Conservation (phyloP, 2,888 invertebrate genomes). For the Protodeltote pygarga region DNA sequence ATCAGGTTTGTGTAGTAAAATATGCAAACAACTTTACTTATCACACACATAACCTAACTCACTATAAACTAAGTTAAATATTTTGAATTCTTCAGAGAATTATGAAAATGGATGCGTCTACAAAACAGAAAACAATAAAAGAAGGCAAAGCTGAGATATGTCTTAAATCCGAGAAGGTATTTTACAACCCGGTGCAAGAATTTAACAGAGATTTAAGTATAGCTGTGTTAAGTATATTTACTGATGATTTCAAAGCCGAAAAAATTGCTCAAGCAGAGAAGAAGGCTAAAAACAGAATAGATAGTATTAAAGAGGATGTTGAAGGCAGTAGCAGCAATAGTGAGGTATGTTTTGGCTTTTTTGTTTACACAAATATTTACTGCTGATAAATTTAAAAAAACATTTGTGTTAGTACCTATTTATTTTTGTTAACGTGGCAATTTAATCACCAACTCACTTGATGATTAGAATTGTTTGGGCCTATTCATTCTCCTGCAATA, state of each 20-base stretch:
- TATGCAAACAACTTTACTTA: neutral
- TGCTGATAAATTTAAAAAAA: neutral
- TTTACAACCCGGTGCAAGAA: constrained; percentile 99
- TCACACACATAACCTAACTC: constrained; percentile 17
- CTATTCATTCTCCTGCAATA: too few species aligned
- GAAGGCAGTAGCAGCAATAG: constrained; percentile 25
- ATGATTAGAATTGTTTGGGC: too few species aligned
- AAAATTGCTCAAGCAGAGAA: constrained; percentile 56
- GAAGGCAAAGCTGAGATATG: constrained; percentile 94
- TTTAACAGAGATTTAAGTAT: constrained; percentile 98
- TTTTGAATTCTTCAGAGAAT: constrained; percentile 42
- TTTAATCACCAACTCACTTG: too few species aligned
- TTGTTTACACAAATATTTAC: neutral
- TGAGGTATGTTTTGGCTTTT: constrained; percentile 34
- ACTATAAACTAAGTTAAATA: constrained; percentile 25
- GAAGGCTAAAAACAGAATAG: constrained; percentile 49
- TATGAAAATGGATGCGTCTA: constrained; percentile 66
- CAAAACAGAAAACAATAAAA: constrained; percentile 75
- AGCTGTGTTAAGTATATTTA: constrained; percentile 90
- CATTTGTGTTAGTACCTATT: too few species aligned
- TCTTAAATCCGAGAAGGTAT: constrained; percentile 92
- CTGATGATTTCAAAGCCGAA: constrained; percentile 78
- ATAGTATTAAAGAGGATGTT: constrained; percentile 39
- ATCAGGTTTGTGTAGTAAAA: constrained; percentile 27
- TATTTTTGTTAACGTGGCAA: too few species aligned